Evolutionary conservation across 1,140 invertebrate genomes (phyloP).

Genomic region (Drosophila aff.): DNA sequence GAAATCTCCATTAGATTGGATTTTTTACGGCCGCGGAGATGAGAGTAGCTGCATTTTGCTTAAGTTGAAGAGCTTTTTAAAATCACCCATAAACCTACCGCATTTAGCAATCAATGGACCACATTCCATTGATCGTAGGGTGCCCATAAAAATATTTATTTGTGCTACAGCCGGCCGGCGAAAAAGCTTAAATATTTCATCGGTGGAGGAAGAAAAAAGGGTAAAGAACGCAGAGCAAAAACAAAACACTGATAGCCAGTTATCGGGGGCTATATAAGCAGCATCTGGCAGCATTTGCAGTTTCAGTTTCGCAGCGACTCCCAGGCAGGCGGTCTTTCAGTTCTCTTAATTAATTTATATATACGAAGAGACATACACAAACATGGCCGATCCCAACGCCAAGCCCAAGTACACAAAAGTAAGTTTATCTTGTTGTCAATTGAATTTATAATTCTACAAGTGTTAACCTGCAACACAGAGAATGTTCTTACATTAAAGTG

Average conservation of each 20-base stretch:
- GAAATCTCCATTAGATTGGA: too few species aligned
- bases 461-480: neutral
- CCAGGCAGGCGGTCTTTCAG: slow-evolving; percentile 31
- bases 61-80: too few species aligned
- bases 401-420: slow-evolving; percentile 82
- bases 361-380: slow-evolving; percentile 9
- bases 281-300: slow-evolving; percentile 29
- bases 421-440: slow-evolving; percentile 44
- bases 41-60: too few species aligned
- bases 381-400: slow-evolving; percentile 79
- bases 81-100: too few species aligned
- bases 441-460: slow-evolving; percentile 7
- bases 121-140: slow-evolving; percentile 2
- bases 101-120: neutral
- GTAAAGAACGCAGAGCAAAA: slow-evolving; percentile 33
- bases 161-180: slow-evolving; percentile 56
- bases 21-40: too few species aligned
- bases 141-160: slow-evolving; percentile 11
- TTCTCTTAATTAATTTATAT: slow-evolving; percentile 2
- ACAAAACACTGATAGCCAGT: slow-evolving; percentile 45
- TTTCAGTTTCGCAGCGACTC: slow-evolving; percentile 50
- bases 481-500: neutral
- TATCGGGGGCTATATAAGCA: slow-evolving; percentile 61
- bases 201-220: slow-evolving; percentile 17
- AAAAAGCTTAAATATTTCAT: slow-evolving; percentile 21